These are phyloP conservation scores for Stenotaenia linearis DNA, from an alignment of 2,888 invertebrate genomes.

Conservation along the genomic window DNA sequence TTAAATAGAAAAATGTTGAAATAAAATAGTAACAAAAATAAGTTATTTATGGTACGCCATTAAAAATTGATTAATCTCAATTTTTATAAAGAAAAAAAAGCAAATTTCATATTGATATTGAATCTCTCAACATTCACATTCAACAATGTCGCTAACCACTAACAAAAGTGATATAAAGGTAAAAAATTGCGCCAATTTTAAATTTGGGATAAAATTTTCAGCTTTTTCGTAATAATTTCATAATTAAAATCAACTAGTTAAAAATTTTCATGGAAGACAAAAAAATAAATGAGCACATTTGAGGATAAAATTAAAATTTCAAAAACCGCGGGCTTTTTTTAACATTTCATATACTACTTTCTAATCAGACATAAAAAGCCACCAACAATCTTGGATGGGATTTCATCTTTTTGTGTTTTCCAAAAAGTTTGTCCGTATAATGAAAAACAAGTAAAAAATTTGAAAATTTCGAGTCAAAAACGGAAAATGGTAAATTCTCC, in stretches of 20 bases:
- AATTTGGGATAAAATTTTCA: too few species aligned
- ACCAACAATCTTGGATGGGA: not conserved
- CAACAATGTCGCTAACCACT: not conserved
- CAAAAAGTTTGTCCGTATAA: not conserved
- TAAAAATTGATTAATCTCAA: not conserved
- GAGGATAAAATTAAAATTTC: not conserved
- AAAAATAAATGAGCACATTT: not conserved
- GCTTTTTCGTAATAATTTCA: too few species aligned
- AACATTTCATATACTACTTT: not conserved
- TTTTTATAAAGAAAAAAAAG: not conserved
- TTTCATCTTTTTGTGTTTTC: not conserved
- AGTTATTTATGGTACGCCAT: not conserved
- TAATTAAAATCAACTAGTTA: not conserved
- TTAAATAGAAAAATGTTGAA: not conserved
- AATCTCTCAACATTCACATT: not conserved
- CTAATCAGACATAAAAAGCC: not conserved
- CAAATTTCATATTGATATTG: not conserved
- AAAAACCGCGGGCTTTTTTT: not conserved
- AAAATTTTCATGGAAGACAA: conserved; percentile 15
- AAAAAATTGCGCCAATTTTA: not conserved
- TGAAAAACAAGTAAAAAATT: not conserved
- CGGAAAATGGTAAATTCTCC: not conserved
- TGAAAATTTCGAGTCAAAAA: not conserved
- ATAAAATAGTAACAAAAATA: not conserved
- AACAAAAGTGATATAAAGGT: not conserved